Evolutionary conservation across 1,140 invertebrate species (phyloP), one percentile per base, ranked within the genome.

Genomic region (Aculops lycopersici): DNA sequence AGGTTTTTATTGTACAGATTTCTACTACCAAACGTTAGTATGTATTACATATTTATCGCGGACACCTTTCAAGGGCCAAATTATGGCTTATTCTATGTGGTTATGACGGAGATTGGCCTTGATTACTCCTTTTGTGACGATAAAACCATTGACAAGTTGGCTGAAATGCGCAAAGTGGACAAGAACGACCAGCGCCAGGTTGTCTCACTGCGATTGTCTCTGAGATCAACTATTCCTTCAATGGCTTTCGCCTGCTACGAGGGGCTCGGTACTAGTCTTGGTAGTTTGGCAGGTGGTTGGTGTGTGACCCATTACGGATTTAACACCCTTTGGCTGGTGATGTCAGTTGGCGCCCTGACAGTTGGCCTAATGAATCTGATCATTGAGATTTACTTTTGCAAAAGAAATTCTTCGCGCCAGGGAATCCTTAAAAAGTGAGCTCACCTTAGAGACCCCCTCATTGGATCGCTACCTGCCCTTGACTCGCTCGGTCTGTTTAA

Each of bases 61-160:
- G 80, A 86, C 55, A 53, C 80, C 41, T 57, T 77, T 3, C 76
- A 84, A 56, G 77, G 77, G 15, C 56, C 81, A 4, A 77, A 77
- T 0, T 76, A 75, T 52, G 79, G 79, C 8, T 61, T 86, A 42
- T 75, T 76, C 51, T 86, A 78, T 58, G 68, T 78, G 0, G 50
- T 75, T 8, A 79, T 83, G 69, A 69, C 76, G 12, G 24, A 31
- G n/a, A n/a, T 31, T 8, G 24, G 24, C 8, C 8, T n/a, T n/a
- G 24, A 31, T 8, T 31, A 31, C n/a, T 31, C 24, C 24, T 8
- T 8, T 8, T 31, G 24, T n/a, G n/a, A 31, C n/a, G 8, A 31
- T n/a, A 31, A 8, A 31, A n/a, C n/a, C 24, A 8, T 8, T 31
- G 8, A 31, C 24, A 31, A 31, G 8, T 31, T 8, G 24, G 8